These are phyloP conservation scores for Sarotherodon lohbergeri DNA, from an alignment of 2,113 vertebrate species.

Conservation along the genomic window DNA sequence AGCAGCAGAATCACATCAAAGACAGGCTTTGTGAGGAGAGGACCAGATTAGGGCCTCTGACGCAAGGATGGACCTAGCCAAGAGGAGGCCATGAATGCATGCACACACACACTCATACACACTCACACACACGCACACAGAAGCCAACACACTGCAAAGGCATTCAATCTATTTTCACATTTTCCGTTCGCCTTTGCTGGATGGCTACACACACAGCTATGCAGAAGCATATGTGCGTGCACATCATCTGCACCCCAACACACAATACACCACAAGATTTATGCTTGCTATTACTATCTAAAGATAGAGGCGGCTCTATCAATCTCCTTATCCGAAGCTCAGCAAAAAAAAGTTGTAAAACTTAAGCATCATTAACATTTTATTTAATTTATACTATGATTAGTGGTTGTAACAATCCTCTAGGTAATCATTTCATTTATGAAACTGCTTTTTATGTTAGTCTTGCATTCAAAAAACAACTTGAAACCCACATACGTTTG, in stretches of 20 bases:
- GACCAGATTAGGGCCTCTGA: conserved; percentile 71
- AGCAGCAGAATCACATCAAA: conserved; percentile 68
- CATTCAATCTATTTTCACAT: conserved; percentile 53
- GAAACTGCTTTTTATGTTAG: neutral
- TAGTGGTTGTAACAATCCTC: neutral
- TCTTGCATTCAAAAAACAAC: neutral
- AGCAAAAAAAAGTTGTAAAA: neutral
- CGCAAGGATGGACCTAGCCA: conserved; percentile 54
- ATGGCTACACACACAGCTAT: conserved; percentile 28
- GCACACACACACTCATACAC: conserved; percentile 1
- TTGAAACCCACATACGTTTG: neutral
- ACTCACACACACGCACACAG: neutral
- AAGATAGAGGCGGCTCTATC: neutral
- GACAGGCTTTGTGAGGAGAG: conserved; percentile 69
- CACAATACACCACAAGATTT: neutral
- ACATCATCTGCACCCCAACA: neutral
- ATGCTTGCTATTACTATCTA: neutral
- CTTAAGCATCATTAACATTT: neutral
- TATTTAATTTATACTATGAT: neutral
- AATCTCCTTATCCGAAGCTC: neutral
- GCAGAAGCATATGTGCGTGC: neutral
- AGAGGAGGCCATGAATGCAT: conserved; percentile 35
- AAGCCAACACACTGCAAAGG: conserved; percentile 49
- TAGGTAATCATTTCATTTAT: neutral
- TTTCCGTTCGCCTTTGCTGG: conserved; percentile 53